These are phyloP conservation scores for Neosilurus mollespiculum DNA, from an alignment of 2,797 vertebrate species.

Conservation along the genomic window DNA sequence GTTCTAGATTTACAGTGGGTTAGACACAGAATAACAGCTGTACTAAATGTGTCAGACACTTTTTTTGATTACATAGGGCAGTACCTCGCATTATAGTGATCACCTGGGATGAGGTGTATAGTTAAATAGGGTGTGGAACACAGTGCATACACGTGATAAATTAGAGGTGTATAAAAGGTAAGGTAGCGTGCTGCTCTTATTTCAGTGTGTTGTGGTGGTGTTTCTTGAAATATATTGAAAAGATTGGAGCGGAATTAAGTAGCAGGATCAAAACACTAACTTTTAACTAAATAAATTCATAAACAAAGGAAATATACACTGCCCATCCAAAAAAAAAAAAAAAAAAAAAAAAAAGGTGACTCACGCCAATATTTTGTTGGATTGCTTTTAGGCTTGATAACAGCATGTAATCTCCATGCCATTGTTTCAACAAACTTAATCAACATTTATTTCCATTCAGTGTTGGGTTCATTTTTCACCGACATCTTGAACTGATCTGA, in stretches of 20 bases:
- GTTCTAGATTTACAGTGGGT: conserved; percentile 72
- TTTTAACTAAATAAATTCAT: neutral
- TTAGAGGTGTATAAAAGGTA: neutral
- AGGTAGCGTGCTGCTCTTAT: neutral
- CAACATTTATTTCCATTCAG: too few relatives aligned
- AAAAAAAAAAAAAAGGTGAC: too few relatives aligned
- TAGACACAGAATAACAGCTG: conserved; percentile 44
- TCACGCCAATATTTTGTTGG: too few relatives aligned
- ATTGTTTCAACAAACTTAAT: too few relatives aligned
- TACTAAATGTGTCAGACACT: neutral
- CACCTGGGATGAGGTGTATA: conserved; percentile 13
- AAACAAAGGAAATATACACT: too few relatives aligned
- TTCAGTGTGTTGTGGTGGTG: neutral
- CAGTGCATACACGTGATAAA: neutral
- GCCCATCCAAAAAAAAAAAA: too few relatives aligned
- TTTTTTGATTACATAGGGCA: conserved; percentile 53
- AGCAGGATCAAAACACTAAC: neutral
- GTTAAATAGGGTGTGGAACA: conserved; percentile 11
- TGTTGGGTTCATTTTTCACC: too few relatives aligned
- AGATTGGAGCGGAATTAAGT: neutral
- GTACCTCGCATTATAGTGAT: conserved; percentile 13
- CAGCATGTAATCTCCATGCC: too few relatives aligned
- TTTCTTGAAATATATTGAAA: neutral
- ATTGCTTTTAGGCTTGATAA: too few relatives aligned
- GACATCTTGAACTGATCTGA: too few relatives aligned